phyloP scores from a whole-genome alignment of 2,888 invertebrate genomes.

The Pemphredon lugubris region DNA sequence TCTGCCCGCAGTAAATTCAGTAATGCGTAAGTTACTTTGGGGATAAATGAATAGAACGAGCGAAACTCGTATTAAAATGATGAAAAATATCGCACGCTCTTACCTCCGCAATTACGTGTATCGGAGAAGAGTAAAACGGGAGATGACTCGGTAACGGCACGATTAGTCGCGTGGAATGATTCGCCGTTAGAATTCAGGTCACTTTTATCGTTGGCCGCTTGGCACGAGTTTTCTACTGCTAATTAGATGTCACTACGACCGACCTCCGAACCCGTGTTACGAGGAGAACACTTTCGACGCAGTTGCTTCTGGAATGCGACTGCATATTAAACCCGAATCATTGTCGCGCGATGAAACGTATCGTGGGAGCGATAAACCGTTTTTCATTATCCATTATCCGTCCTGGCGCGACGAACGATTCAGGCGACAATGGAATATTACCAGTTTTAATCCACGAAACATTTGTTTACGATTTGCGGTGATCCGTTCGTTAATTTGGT shows the following conservation, averaged over 20 bases:
- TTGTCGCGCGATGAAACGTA: slow-evolving; percentile 5
- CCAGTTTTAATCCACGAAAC: too few relatives aligned
- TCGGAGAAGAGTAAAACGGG: neutral
- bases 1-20: too few relatives aligned
- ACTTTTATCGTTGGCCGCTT: slow-evolving; percentile 38
- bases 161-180: slow-evolving; percentile 8
- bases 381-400: too few relatives aligned
- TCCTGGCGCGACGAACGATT: too few relatives aligned
- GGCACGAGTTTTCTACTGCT: slow-evolving; percentile 33
- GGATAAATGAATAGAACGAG: too few relatives aligned
- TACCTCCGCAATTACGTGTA: slow-evolving; percentile 29
- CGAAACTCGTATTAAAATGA: too few relatives aligned
- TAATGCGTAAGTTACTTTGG: too few relatives aligned
- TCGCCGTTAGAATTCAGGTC: slow-evolving; percentile 37
- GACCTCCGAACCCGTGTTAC: slow-evolving; percentile 51
- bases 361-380: slow-evolving; percentile 20
- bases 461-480: too few relatives aligned
- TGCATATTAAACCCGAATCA: slow-evolving; percentile 15
- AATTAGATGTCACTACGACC: slow-evolving; percentile 51
- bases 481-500: too few relatives aligned
- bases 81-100: slow-evolving; percentile 34
- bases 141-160: neutral
- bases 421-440: too few relatives aligned
- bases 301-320: slow-evolving; percentile 24
- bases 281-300: slow-evolving; percentile 39